Conservation (phyloP, 2,113 vertebrate species). For the Tringa solitaria region DNA sequence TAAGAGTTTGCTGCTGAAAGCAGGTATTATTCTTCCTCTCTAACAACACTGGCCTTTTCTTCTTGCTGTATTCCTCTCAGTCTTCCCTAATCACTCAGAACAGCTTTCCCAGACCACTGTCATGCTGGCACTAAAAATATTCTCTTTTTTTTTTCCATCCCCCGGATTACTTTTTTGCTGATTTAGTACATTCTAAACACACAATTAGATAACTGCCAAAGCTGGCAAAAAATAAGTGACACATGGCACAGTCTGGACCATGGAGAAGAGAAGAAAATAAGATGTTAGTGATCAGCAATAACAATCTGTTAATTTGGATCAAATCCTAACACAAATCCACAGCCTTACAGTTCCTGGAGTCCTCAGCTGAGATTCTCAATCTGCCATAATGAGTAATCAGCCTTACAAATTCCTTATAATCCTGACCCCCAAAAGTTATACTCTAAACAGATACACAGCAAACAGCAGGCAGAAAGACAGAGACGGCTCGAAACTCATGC, state of each 20-base stretch:
- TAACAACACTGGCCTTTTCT: background rate
- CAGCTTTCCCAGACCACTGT: background rate
- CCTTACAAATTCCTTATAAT: background rate
- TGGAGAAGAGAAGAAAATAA: background rate
- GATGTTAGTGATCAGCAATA: background rate
- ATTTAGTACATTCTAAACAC: background rate
- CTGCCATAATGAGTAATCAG: background rate
- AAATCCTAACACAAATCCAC: background rate
- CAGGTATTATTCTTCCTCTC: background rate
- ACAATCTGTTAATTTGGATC: background rate
- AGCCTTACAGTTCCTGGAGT: background rate
- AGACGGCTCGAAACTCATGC: background rate
- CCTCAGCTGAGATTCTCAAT: background rate
- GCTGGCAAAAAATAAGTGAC: background rate
- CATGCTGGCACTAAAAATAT: background rate
- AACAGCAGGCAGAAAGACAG: background rate
- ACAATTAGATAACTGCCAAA: background rate
- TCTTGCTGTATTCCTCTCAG: background rate
- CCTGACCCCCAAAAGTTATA: background rate
- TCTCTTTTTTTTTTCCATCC: background rate
- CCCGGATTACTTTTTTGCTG: background rate
- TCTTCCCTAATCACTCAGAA: background rate
- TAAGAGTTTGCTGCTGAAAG: background rate
- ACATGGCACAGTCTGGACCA: background rate
- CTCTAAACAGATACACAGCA: background rate